A percentile compares a stretch with the other conserved stretches of the same genome.
Evolutionary conservation across 2,888 invertebrate genomes (phyloP).

Genomic region (Hoplodrina blanda): DNA sequence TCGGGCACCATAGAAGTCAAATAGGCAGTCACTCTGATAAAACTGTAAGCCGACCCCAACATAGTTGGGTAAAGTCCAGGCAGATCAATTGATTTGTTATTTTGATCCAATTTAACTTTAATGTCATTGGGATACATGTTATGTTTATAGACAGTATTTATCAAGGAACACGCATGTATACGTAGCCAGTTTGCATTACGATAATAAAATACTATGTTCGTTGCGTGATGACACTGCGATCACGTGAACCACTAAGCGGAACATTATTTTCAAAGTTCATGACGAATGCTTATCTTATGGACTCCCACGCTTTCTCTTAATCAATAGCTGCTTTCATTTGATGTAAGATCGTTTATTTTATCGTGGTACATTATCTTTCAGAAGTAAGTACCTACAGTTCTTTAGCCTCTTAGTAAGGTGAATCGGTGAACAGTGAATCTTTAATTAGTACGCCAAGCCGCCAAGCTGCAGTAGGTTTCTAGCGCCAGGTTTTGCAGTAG

Average conservation of each 20-base stretch:
- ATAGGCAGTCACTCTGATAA: too few species aligned
- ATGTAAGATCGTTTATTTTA: conserved; percentile 1
- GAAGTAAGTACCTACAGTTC: background rate
- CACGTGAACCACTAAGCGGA: conserved; percentile 48
- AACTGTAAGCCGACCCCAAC: too few species aligned
- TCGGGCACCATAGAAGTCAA: too few species aligned
- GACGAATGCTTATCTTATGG: conserved; percentile 43
- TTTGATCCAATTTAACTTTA: background rate
- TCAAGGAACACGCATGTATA: conserved; percentile 10
- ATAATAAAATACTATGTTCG: conserved; percentile 33
- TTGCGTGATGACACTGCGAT: conserved; percentile 48
- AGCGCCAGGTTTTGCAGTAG: too few species aligned
- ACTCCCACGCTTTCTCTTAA: conserved; percentile 34
- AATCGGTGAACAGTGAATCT: background rate
- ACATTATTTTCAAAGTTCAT: conserved; percentile 60
- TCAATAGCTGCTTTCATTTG: conserved; percentile 29
- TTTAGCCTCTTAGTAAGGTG: background rate
- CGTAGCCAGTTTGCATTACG: conserved; percentile 22
- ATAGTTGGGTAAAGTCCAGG: too few species aligned
- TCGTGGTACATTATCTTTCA: background rate
- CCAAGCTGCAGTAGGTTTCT: too few species aligned
- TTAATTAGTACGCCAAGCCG: background rate
- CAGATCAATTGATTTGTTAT: background rate
- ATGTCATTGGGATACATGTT: conserved; percentile 4
- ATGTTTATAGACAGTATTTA: conserved; percentile 10